phyloP scores from a whole-genome alignment of 2,113 vertebrate species.

The Rousettus leschenaultii region DNA sequence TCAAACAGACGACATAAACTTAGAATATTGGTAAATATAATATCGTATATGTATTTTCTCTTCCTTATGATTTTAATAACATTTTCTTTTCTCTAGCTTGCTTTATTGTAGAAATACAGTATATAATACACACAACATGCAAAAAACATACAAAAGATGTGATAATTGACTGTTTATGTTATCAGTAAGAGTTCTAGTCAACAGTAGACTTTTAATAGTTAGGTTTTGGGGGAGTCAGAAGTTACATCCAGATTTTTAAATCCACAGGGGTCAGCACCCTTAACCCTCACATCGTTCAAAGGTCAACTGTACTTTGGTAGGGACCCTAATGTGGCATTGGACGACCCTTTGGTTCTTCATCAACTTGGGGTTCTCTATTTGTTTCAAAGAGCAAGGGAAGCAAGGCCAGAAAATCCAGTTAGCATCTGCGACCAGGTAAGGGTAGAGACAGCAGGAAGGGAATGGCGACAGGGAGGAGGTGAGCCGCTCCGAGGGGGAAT shows the following conservation, averaged over 20 bases:
- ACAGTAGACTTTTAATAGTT: too few relatives aligned
- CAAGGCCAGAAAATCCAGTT: background rate
- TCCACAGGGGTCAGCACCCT: too few relatives aligned
- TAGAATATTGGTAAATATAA: background rate
- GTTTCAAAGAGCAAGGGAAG: background rate
- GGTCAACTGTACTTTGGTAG: background rate
- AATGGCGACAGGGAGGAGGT: accelerated
- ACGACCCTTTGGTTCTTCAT: background rate
- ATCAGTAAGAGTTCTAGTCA: background rate
- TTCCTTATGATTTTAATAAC: background rate
- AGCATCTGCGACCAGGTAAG: background rate
- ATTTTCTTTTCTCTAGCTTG: background rate
- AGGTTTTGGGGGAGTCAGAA: background rate
- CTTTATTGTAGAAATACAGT: background rate
- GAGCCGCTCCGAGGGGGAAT: background rate
- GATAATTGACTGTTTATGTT: background rate
- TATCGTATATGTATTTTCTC: background rate
- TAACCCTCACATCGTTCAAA: too few relatives aligned
- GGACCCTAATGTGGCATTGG: background rate
- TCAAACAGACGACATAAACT: background rate
- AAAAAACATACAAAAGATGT: background rate
- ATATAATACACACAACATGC: background rate
- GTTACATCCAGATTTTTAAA: background rate
- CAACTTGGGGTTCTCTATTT: background rate
- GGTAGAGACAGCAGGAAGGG: background rate